A percentile compares a stretch with the other conserved stretches of the same genome.
Evolutionary conservation across 2,113 vertebrate genomes (phyloP).

Genomic region (Trematocara zebra): DNA sequence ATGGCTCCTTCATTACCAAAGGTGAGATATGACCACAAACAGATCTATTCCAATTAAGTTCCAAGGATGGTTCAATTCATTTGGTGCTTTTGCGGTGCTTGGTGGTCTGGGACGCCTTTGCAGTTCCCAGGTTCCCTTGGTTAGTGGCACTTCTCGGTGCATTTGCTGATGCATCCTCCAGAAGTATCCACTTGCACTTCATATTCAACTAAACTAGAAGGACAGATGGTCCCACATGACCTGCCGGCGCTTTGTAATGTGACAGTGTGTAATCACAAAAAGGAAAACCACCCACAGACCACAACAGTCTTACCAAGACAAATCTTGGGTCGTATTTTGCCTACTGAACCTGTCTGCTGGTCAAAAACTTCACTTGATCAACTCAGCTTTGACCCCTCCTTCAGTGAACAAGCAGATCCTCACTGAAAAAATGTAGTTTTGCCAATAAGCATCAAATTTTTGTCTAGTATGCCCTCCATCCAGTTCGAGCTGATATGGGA

Average conservation of each 20-base stretch:
- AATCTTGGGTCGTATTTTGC: neutral
- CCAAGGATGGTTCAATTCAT: neutral
- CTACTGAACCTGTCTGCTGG: neutral
- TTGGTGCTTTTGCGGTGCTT: neutral
- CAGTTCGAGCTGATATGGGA: neutral
- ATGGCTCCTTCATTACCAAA: constrained; percentile 98
- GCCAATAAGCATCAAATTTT: neutral
- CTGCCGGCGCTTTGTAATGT: neutral
- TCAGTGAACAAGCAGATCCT: neutral
- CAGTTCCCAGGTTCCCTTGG: neutral
- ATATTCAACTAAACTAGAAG: neutral
- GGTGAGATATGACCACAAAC: constrained; percentile 65
- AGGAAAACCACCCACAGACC: neutral
- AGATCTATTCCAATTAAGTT: neutral
- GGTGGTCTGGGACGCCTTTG: neutral
- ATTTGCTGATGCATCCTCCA: neutral
- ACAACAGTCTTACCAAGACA: neutral
- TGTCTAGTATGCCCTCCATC: neutral
- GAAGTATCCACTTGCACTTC: neutral
- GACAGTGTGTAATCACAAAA: neutral
- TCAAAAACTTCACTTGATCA: neutral
- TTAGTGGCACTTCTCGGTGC: neutral
- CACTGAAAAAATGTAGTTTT: neutral
- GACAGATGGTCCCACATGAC: neutral
- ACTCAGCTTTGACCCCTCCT: neutral